A percentile compares a stretch with the other conserved stretches of the same genome.
Evolutionary conservation across 1,140 invertebrate species (phyloP).

Genomic region (Drosophila ogumai): DNA sequence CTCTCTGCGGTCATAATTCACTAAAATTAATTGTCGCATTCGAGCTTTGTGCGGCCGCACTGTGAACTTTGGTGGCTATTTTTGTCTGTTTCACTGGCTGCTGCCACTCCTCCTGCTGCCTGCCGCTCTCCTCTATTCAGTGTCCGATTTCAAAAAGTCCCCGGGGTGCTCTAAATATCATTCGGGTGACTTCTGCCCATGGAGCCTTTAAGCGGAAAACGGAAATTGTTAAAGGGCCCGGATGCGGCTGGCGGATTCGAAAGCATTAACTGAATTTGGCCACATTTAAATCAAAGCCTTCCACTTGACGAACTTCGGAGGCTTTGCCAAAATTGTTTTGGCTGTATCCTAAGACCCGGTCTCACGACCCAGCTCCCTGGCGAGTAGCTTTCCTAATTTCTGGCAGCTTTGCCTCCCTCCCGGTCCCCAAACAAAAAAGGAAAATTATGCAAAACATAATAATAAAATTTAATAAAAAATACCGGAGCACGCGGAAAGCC

Average conservation of each 20-base stretch:
- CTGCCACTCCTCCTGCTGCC: neutral
- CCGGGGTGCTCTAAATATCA: slow-evolving; percentile 37
- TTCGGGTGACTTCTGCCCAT: slow-evolving; percentile 22
- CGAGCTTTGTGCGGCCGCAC: slow-evolving; percentile 42
- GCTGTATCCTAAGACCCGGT: neutral
- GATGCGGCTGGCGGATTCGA: neutral
- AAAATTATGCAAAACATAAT: slow-evolving; percentile 79
- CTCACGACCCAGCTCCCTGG: neutral
- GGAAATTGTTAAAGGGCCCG: slow-evolving; percentile 32
- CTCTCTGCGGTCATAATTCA: slow-evolving; percentile 78
- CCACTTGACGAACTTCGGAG: slow-evolving; percentile 21
- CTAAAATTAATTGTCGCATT: slow-evolving; percentile 80
- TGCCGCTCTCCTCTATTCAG: neutral
- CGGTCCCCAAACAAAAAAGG: slow-evolving; percentile 15
- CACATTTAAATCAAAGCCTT: slow-evolving; percentile 38
- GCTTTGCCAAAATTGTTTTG: slow-evolving; percentile 30
- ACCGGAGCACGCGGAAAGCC: slow-evolving; percentile 30
- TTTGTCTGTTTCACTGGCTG: neutral
- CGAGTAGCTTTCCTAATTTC: slow-evolving; percentile 20
- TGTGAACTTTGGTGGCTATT: slow-evolving; percentile 29
- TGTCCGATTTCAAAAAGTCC: slow-evolving; percentile 30
- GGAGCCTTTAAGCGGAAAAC: neutral
- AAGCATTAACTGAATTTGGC: slow-evolving; percentile 23
- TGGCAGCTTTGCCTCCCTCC: neutral
- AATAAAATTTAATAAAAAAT: slow-evolving; percentile 80